Evolutionary conservation across 2,113 vertebrate species (phyloP).

Genomic region (Haemorhous mexicanus): DNA sequence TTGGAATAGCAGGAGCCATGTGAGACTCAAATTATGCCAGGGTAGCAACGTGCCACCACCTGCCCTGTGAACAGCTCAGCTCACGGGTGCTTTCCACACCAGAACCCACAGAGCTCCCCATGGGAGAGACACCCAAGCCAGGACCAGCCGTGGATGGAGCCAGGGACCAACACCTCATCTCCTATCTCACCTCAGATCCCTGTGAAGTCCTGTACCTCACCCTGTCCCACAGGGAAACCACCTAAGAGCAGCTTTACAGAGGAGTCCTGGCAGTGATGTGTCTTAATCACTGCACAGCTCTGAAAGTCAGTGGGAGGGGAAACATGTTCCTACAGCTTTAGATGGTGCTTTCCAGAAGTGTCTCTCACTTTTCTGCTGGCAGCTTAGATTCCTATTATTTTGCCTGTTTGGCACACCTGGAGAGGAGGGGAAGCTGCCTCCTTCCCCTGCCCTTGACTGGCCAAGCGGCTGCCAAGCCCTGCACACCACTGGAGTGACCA

Average conservation of each 20-base stretch:
- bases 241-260: background rate
- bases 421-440: background rate
- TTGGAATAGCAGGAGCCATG: background rate
- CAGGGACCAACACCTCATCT: background rate
- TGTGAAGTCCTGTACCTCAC: background rate
- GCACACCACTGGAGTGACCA: background rate
- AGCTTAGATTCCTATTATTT: background rate
- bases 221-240: background rate
- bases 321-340: conserved; percentile 28
- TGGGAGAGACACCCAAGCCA: rapidly evolving
- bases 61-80: background rate
- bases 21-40: background rate
- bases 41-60: background rate
- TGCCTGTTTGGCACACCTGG: background rate
- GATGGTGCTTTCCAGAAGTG: background rate
- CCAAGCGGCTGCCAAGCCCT: rapidly evolving
- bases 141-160: background rate
- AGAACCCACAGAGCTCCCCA: background rate
- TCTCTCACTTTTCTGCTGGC: background rate
- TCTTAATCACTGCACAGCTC: background rate
- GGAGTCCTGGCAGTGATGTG: background rate
- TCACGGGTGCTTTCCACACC: background rate
- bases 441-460: background rate
- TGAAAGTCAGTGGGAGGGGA: conserved; percentile 26
- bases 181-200: background rate